phyloP scores from a whole-genome alignment of 64 coral and sea anemone species.

The Dendronephthya gigantea region DNA sequence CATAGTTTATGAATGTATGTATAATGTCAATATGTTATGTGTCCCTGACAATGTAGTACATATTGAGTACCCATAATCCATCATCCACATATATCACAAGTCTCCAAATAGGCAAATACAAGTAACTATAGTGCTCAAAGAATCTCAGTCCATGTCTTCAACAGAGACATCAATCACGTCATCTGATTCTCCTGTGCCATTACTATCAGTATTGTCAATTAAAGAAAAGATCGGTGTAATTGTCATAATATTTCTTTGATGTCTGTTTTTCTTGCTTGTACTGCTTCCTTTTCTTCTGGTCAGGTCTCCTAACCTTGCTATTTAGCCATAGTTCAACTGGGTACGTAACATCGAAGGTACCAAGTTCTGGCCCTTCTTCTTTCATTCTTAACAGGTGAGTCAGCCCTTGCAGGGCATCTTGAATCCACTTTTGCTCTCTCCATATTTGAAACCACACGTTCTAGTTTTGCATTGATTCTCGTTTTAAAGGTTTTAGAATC shows the following conservation, averaged over 20 bases:
- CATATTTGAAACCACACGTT: not conserved
- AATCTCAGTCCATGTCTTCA: not conserved
- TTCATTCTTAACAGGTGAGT: not conserved
- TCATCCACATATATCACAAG: too few species aligned
- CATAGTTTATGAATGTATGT: too few species aligned
- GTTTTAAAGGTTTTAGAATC: too few species aligned
- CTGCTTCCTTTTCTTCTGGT: not conserved
- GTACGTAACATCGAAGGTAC: not conserved
- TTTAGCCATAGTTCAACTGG: not conserved
- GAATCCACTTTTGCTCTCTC: not conserved
- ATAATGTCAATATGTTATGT: too few species aligned
- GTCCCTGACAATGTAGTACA: too few species aligned
- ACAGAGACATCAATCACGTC: not conserved
- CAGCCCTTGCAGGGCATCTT: not conserved
- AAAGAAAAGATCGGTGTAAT: not conserved
- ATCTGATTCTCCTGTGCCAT: not conserved
- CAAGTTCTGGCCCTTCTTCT: not conserved
- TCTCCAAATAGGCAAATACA: too few species aligned
- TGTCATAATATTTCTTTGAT: not conserved
- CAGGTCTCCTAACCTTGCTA: not conserved
- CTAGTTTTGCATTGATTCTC: slow-evolving; percentile 11
- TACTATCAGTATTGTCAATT: not conserved
- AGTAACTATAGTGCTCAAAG: too few species aligned
- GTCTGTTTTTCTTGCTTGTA: not conserved
- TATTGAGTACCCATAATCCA: too few species aligned